A percentile compares a stretch with the other conserved stretches of the same genome.
Conservation (phyloP, 2,113 vertebrate genomes). For the Eurystomus gularis region DNA sequence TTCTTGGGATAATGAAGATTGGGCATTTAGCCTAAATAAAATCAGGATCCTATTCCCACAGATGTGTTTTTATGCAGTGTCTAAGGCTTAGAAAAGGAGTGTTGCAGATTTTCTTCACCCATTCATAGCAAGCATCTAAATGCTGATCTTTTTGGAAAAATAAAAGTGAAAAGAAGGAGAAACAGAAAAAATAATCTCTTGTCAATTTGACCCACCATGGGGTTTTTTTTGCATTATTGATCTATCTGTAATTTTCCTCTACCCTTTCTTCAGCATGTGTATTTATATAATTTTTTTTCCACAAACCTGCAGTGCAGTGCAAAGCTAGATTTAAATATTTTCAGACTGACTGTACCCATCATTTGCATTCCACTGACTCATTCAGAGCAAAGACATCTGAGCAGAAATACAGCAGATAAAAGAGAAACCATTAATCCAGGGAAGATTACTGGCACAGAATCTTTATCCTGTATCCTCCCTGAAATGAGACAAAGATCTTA, state of each 20-base stretch:
- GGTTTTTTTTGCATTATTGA: slow-evolving; percentile 58
- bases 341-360: slow-evolving; percentile 79
- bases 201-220: slow-evolving; percentile 67
- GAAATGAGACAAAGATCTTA: slow-evolving; percentile 86
- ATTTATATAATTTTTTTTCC: slow-evolving; percentile 46
- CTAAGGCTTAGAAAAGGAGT: slow-evolving; percentile 64
- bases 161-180: not conserved
- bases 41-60: slow-evolving; percentile 57
- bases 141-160: slow-evolving; percentile 55
- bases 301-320: slow-evolving; percentile 80
- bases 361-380: slow-evolving; percentile 99
- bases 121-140: slow-evolving; percentile 66
- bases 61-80: slow-evolving; percentile 68
- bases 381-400: slow-evolving; percentile 96
- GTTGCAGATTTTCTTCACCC: slow-evolving; percentile 58
- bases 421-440: slow-evolving; percentile 99
- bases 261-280: slow-evolving; percentile 56
- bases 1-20: slow-evolving; percentile 61
- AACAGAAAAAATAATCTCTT: slow-evolving; percentile 67
- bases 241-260: slow-evolving; percentile 74
- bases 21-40: slow-evolving; percentile 68
- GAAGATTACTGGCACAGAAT: slow-evolving; percentile 98
- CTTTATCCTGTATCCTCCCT: slow-evolving; percentile 92
- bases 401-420: slow-evolving; percentile 98
- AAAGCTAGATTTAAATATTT: slow-evolving; percentile 85